Evolutionary conservation across 1,140 invertebrate species (phyloP).

Genomic region (Euschistus heros): DNA sequence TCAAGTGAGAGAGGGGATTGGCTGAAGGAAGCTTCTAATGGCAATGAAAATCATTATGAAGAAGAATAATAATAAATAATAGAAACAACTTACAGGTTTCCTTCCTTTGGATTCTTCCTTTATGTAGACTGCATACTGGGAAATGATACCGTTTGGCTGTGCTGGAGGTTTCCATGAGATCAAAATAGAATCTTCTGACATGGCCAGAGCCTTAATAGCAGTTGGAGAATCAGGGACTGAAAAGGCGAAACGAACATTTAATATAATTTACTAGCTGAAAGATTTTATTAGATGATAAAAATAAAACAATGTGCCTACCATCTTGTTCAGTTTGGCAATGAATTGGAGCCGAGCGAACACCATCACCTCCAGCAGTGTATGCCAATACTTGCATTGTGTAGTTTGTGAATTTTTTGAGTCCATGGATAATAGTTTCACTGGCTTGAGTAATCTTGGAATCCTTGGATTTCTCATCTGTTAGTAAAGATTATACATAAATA

Average conservation of each 20-base stretch:
- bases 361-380: conserved; percentile 91
- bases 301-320: conserved; percentile 45
- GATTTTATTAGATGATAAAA: background rate
- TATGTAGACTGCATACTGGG: conserved; percentile 86
- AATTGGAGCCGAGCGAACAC: conserved; percentile 77
- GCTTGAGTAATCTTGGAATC: conserved; percentile 84
- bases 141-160: conserved; percentile 85
- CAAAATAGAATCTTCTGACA: conserved; percentile 80
- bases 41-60: too few species aligned
- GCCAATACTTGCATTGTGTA: conserved; percentile 94
- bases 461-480: conserved; percentile 75
- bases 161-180: conserved; percentile 87
- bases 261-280: background rate
- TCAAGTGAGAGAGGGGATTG: too few species aligned
- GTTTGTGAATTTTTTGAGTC: conserved; percentile 89
- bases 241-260: conserved; percentile 26
- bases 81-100: conserved; percentile 31
- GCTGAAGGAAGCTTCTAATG: too few species aligned
- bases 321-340: conserved; percentile 93
- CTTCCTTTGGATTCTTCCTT: conserved; percentile 58
- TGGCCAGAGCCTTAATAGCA: conserved; percentile 83
- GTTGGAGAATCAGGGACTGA: conserved; percentile 83
- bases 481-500: conserved; percentile 17
- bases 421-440: conserved; percentile 84
- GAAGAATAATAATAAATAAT: too few species aligned